These are phyloP conservation scores for Micromys minutus DNA, from an alignment of 2,113 vertebrate genomes.

Conservation along the genomic window DNA sequence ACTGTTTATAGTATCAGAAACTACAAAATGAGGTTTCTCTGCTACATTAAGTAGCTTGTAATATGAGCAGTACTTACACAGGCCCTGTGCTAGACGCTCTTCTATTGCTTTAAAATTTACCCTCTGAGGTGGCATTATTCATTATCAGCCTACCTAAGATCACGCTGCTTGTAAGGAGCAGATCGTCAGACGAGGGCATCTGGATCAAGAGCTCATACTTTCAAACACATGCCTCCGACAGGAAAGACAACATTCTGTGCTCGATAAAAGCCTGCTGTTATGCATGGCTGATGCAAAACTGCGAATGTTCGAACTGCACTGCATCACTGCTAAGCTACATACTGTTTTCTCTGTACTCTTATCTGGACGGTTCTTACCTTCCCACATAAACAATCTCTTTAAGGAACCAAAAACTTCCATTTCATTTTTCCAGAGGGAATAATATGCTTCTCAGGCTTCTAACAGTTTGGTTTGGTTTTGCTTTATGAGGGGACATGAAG, in stretches of 20 bases:
- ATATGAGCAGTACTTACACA: background rate
- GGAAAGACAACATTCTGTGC: background rate
- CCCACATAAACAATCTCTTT: background rate
- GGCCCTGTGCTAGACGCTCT: background rate
- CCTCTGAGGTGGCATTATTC: background rate
- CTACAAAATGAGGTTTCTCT: background rate
- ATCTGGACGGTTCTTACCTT: background rate
- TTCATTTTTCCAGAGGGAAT: background rate
- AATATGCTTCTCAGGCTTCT: background rate
- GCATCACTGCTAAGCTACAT: background rate
- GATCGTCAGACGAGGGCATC: background rate
- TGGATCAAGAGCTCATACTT: background rate
- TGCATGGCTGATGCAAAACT: background rate
- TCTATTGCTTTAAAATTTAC: background rate
- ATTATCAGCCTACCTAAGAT: background rate
- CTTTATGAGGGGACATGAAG: background rate
- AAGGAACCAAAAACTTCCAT: background rate
- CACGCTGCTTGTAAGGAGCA: background rate
- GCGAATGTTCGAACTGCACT: background rate
- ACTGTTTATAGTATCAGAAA: background rate
- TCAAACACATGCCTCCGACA: background rate
- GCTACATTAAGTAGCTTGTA: background rate
- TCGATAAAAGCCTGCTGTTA: background rate
- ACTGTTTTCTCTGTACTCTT: background rate
- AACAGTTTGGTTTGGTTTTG: background rate